A percentile compares a stretch with the other conserved stretches of the same genome.
phyloP scores from a whole-genome alignment of 2,113 vertebrate species.

The Eretmochelys imbricata region DNA sequence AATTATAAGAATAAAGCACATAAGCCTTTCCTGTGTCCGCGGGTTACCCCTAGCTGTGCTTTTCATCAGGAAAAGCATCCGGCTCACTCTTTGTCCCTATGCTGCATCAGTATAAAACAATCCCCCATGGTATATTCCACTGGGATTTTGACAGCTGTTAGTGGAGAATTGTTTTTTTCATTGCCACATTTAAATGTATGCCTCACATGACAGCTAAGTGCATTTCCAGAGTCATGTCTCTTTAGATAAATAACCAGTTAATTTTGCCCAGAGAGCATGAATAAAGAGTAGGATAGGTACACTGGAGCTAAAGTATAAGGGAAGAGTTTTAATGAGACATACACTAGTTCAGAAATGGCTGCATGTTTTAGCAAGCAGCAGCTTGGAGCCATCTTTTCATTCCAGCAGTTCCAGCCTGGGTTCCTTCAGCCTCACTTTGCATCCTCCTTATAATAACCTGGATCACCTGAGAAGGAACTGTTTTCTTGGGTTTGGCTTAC shows the following conservation, averaged over 20 bases:
- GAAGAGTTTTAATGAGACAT: neutral
- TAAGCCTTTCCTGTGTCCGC: conserved; percentile 3
- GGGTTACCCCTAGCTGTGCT: neutral
- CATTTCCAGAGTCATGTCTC: neutral
- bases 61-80: neutral
- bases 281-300: neutral
- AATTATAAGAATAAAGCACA: neutral
- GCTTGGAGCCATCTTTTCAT: neutral
- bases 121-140: neutral
- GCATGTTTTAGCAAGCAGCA: neutral
- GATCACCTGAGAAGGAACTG: neutral
- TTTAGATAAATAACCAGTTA: neutral
- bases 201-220: conserved; percentile 5
- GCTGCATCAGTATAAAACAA: conserved; percentile 5
- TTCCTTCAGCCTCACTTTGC: accelerated
- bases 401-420: conserved; percentile 20
- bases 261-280: neutral
- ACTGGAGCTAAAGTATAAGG: neutral
- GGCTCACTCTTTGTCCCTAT: neutral
- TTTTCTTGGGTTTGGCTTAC: neutral
- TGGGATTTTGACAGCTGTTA: neutral
- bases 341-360: neutral
- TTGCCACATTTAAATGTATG: neutral
- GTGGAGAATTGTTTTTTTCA: conserved; percentile 12
- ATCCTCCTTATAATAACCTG: neutral